Conservation (phyloP, 1,140 invertebrate species). For the Lepidurus packardi region DNA sequence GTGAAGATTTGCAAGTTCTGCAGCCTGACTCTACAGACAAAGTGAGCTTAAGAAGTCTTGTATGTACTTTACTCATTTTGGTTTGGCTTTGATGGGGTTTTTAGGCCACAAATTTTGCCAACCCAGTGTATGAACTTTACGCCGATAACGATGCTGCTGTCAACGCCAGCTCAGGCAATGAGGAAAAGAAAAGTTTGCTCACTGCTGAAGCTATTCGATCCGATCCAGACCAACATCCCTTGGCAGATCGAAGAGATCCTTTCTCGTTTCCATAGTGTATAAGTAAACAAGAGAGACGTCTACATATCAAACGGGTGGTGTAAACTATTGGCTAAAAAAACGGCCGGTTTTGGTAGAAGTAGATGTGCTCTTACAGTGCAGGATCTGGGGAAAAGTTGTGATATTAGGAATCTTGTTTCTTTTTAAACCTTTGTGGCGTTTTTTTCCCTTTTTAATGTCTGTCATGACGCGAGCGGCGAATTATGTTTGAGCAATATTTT, state of each 20-base stretch:
- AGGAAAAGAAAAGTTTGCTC: slow-evolving; percentile 54
- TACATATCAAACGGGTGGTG: slow-evolving; percentile 1
- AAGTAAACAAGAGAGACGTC: neutral
- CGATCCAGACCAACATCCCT: slow-evolving; percentile 28
- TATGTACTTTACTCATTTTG: slow-evolving; percentile 1
- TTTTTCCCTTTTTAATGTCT: neutral
- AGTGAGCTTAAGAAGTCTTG: neutral
- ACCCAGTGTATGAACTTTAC: slow-evolving; percentile 76
- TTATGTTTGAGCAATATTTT: slow-evolving; percentile 6
- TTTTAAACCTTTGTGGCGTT: neutral
- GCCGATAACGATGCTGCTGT: slow-evolving; percentile 50
- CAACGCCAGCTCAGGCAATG: slow-evolving; percentile 41
- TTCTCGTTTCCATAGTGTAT: neutral
- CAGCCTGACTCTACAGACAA: slow-evolving; percentile 40
- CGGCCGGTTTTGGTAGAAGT: neutral
- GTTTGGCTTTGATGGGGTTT: slow-evolving; percentile 40
- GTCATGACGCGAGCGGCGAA: neutral
- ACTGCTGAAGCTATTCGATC: slow-evolving; percentile 40
- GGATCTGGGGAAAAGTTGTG: slow-evolving; percentile 1
- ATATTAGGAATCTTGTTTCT: slow-evolving; percentile 8
- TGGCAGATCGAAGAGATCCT: slow-evolving; percentile 3
- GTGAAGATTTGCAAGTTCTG: slow-evolving; percentile 51
- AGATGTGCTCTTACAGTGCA: neutral
- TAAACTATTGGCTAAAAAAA: neutral
- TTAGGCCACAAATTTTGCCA: slow-evolving; percentile 65